phyloP scores from a whole-genome alignment of 1,140 invertebrate genomes.

The Bombus huntii region DNA sequence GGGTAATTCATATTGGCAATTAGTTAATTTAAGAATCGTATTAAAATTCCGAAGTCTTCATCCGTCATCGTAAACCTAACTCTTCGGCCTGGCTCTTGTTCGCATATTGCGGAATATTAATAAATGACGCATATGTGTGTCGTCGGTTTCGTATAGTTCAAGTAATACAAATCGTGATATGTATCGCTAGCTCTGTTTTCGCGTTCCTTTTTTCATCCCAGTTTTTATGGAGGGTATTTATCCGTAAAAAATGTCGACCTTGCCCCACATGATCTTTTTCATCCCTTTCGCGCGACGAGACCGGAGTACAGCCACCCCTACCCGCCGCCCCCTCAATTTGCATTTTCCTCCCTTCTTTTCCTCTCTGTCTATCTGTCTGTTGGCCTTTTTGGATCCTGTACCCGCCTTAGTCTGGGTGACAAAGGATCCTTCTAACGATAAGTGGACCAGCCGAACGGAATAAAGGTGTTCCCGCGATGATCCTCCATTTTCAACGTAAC shows the following conservation, averaged over 20 bases:
- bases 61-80: too few species aligned
- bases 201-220: too few species aligned
- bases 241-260: conserved; percentile 45
- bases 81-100: too few species aligned
- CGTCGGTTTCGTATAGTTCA: too few species aligned
- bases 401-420: conserved; percentile 37
- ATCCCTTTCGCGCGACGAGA: conserved; percentile 22
- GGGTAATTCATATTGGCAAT: too few species aligned
- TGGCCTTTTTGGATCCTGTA: background rate
- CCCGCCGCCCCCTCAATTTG: conserved; percentile 40
- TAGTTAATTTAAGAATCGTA: too few species aligned
- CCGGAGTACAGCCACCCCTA: conserved; percentile 9
- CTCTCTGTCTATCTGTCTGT: background rate
- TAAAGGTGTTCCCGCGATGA: conserved; percentile 55
- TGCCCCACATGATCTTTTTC: conserved; percentile 47
- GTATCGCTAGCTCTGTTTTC: background rate
- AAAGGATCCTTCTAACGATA: conserved; percentile 52
- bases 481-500: conserved; percentile 48
- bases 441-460: conserved; percentile 56
- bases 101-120: too few species aligned
- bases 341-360: conserved; percentile 51
- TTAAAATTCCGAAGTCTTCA: too few species aligned
- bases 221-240: background rate
- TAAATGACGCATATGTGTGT: too few species aligned
- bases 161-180: too few species aligned